phyloP scores from a whole-genome alignment of 2,113 vertebrate genomes.

The Rhynchopsitta pachyrhyncha region DNA sequence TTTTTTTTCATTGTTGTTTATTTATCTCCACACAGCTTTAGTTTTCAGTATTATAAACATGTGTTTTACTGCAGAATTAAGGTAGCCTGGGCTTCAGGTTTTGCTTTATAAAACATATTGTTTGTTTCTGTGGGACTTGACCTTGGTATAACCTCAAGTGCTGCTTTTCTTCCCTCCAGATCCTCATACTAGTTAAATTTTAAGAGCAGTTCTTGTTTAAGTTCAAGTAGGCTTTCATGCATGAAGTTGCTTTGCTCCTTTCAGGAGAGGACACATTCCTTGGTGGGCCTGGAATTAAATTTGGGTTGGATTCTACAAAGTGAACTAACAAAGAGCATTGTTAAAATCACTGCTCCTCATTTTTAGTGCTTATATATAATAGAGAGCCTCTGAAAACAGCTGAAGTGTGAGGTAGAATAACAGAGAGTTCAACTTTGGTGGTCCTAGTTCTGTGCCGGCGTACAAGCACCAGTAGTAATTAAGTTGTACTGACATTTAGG shows the following conservation, averaged over 20 bases:
- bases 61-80: neutral
- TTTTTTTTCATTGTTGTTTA: neutral
- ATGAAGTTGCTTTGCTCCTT: neutral
- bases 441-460: neutral
- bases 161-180: neutral
- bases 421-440: neutral
- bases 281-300: neutral
- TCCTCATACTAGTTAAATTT: neutral
- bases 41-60: neutral
- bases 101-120: neutral
- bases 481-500: neutral
- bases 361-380: neutral
- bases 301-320: neutral
- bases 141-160: neutral
- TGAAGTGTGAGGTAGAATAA: neutral
- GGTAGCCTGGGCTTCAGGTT: neutral
- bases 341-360: neutral
- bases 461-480: neutral
- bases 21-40: neutral
- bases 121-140: neutral
- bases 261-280: fast-evolving
- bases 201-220: neutral
- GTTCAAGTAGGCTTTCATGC: neutral
- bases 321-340: neutral
- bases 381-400: neutral